These are phyloP conservation scores for Brachypalpus laphriformis DNA, from an alignment of 2,888 invertebrate genomes.

Conservation along the genomic window DNA sequence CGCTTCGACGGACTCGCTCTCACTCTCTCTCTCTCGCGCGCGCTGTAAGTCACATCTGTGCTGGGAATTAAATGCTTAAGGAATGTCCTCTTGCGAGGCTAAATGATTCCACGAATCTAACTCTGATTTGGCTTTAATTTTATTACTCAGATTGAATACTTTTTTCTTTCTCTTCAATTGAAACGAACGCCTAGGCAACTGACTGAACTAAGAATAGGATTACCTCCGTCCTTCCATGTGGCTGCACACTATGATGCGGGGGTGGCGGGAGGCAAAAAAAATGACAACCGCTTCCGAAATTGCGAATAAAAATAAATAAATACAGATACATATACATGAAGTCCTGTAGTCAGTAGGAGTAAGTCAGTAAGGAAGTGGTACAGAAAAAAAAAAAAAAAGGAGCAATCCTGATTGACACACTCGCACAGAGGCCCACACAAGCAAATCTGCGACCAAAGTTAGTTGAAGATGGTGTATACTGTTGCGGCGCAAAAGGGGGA, in stretches of 20 bases:
- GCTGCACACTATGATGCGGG: not conserved
- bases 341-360: not conserved
- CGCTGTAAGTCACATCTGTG: constrained; percentile 34
- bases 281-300: constrained; percentile 11
- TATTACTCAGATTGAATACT: constrained; percentile 52
- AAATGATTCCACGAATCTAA: constrained; percentile 36
- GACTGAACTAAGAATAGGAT: constrained; percentile 4
- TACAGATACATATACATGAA: not conserved
- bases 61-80: constrained; percentile 32
- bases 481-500: constrained; percentile 8
- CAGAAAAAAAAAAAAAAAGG: not conserved
- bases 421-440: constrained; percentile 30
- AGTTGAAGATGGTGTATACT: constrained; percentile 13
- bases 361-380: not conserved
- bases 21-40: not conserved
- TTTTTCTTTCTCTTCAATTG: not conserved
- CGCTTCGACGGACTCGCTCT: not conserved
- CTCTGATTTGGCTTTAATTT: constrained; percentile 50
- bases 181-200: constrained; percentile 20
- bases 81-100: constrained; percentile 9
- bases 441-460: constrained; percentile 7
- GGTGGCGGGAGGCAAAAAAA: not conserved
- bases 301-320: constrained; percentile 4
- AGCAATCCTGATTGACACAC: constrained; percentile 27
- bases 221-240: not conserved